Evolutionary conservation across 2,113 vertebrate genomes (phyloP).

Genomic region (Eudorcas thomsonii): DNA sequence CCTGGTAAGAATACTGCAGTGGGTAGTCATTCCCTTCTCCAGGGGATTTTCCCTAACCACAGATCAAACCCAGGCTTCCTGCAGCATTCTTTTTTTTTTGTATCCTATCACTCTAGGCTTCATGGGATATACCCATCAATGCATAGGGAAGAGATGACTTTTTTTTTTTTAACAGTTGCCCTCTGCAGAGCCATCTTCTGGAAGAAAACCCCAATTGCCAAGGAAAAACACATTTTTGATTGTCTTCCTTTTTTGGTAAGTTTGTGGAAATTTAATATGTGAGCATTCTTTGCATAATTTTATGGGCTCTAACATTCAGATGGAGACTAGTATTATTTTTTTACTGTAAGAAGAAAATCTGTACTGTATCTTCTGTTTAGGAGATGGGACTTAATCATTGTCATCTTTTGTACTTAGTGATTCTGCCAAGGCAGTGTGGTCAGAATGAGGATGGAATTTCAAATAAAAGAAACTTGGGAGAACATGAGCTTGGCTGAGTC

Average conservation of each 20-base stretch:
- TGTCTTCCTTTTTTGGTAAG: not conserved
- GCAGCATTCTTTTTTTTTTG: not conserved
- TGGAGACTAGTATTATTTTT: not conserved
- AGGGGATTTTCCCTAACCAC: not conserved
- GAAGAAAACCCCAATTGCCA: not conserved
- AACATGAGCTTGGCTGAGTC: slow-evolving; percentile 40
- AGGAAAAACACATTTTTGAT: not conserved
- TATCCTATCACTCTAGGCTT: not conserved
- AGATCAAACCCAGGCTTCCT: not conserved
- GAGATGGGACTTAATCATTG: slow-evolving; percentile 20
- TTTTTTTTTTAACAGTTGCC: no score
- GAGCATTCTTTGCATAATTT: not conserved
- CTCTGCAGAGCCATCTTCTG: not conserved
- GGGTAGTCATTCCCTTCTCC: not conserved
- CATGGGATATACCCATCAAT: not conserved
- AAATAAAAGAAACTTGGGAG: not conserved
- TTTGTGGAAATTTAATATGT: not conserved
- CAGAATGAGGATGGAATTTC: not conserved
- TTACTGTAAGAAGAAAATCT: not conserved
- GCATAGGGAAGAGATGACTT: not conserved
- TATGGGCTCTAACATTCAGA: not conserved
- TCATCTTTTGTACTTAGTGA: not conserved
- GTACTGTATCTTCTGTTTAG: slow-evolving; percentile 18
- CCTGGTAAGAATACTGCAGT: not conserved
- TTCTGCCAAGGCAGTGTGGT: slow-evolving; percentile 28